Conservation (phyloP, 2,113 vertebrate species). For the Nesoenas mayeri region DNA sequence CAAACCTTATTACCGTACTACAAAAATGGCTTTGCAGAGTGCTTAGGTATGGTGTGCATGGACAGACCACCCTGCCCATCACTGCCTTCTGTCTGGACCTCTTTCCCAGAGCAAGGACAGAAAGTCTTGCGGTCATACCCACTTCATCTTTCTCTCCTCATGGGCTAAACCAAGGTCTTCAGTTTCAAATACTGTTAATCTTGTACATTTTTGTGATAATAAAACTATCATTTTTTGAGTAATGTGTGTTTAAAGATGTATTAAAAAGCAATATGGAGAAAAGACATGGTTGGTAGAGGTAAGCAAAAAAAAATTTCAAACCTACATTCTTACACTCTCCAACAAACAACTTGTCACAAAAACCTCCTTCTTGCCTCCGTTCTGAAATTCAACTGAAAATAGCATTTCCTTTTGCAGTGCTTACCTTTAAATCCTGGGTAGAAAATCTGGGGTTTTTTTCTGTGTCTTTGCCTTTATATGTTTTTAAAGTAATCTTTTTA, state of each 20-base stretch:
- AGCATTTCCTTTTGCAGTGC: not conserved
- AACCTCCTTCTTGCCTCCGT: not conserved
- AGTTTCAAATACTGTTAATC: not conserved
- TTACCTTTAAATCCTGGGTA: not conserved
- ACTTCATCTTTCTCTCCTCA: not conserved
- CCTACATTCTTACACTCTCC: not conserved
- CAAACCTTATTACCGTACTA: not conserved
- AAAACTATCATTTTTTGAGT: not conserved
- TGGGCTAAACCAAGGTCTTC: not conserved
- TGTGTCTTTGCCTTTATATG: not conserved
- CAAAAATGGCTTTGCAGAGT: not conserved
- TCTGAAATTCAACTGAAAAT: not conserved
- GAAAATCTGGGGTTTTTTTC: fast-evolving
- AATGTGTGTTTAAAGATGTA: not conserved
- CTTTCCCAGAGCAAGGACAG: not conserved
- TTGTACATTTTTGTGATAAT: not conserved
- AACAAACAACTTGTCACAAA: not conserved
- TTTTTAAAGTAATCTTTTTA: not conserved
- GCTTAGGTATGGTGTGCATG: not conserved
- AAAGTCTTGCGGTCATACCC: not conserved
- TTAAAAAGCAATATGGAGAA: not conserved
- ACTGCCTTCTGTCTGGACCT: not conserved
- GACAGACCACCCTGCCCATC: not conserved
- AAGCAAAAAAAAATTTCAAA: not conserved
- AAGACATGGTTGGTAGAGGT: not conserved